phyloP scores from a whole-genome alignment of 2,113 vertebrate genomes.

The Salvelinus sp. region DNA sequence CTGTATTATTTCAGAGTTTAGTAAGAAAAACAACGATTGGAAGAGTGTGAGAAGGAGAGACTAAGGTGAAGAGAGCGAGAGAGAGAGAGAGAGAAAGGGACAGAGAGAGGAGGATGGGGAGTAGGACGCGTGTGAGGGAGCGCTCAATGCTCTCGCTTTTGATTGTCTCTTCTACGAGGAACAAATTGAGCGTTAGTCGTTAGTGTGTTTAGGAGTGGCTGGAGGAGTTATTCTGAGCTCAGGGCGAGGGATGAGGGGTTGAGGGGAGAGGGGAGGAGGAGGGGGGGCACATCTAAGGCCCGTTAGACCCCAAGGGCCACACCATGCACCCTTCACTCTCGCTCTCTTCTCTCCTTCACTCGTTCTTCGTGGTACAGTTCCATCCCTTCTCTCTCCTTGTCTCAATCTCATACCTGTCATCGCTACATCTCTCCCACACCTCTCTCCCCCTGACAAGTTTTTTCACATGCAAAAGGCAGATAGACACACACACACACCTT shows the following conservation, averaged over 20 bases:
- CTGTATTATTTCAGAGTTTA: not conserved
- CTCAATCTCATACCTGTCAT: not conserved
- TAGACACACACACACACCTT: not conserved
- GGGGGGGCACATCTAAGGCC: constrained; percentile 58
- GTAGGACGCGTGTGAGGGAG: not conserved
- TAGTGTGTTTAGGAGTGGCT: not conserved
- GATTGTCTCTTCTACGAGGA: constrained; percentile 37
- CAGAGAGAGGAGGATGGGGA: not conserved
- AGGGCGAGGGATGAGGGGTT: constrained; percentile 4
- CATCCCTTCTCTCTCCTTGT: not conserved
- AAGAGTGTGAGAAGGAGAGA: not conserved
- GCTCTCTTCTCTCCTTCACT: not conserved
- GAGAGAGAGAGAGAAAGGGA: not conserved
- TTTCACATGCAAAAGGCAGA: not conserved
- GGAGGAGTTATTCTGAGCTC: constrained; percentile 42
- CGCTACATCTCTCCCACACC: not conserved
- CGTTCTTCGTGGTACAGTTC: no score
- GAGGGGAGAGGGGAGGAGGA: not conserved
- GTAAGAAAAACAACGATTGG: not conserved
- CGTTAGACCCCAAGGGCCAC: constrained; percentile 52
- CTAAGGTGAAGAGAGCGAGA: not conserved
- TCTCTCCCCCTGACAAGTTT: not conserved
- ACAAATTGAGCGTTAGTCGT: constrained; percentile 53
- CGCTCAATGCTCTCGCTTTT: constrained; percentile 20
- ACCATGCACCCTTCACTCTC: not conserved